A percentile compares a stretch with the other conserved stretches of the same genome.
Conservation (phyloP, 2,797 vertebrate species). For the Hypotaenidia okinawae region DNA sequence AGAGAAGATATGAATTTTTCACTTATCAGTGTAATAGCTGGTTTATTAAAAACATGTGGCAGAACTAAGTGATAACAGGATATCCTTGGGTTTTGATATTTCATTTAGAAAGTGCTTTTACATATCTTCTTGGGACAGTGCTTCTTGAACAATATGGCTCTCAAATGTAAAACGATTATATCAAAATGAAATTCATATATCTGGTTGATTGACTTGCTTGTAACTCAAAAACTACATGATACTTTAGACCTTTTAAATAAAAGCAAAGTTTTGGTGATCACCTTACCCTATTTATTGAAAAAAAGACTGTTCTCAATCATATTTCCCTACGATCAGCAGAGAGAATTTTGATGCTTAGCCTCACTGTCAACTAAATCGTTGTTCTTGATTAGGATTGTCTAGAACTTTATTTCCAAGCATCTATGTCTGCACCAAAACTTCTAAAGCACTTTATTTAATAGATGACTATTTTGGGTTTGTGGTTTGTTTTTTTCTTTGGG, state of each 20-base stretch:
- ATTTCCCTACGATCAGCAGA: neutral
- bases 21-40: neutral
- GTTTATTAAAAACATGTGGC: neutral
- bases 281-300: neutral
- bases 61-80: neutral
- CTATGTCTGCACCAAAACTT: neutral
- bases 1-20: neutral
- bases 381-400: neutral
- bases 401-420: neutral
- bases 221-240: neutral
- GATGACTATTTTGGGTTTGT: neutral
- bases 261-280: neutral
- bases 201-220: neutral
- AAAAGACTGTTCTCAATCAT: neutral
- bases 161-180: conserved; percentile 27
- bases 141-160: conserved; percentile 12
- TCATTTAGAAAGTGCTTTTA: neutral
- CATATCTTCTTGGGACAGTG: neutral
- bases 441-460: neutral
- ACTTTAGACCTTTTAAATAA: neutral
- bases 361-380: neutral
- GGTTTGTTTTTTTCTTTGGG: too few relatives aligned
- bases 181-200: neutral
- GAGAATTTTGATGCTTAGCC: neutral
- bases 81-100: neutral